These are phyloP conservation scores for Embiotoca jacksoni DNA, from an alignment of 2,113 vertebrate genomes.

Conservation along the genomic window DNA sequence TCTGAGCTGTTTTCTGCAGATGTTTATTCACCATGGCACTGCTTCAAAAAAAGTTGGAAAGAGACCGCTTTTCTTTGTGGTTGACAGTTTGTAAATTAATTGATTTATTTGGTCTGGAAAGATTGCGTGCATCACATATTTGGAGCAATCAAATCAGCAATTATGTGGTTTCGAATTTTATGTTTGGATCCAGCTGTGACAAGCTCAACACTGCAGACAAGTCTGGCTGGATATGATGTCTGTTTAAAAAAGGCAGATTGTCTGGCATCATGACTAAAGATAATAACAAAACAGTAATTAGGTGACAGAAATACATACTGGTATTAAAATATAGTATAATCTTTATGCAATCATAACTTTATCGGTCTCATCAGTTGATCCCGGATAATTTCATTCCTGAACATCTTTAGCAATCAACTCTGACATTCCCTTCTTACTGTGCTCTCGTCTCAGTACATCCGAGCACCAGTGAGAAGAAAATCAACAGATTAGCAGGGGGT, in stretches of 20 bases:
- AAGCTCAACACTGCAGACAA: conserved; percentile 56
- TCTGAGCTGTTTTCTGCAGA: conserved; percentile 68
- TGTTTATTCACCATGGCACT: conserved; percentile 69
- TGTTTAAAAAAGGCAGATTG: conserved; percentile 40
- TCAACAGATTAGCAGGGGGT: conserved; percentile 47
- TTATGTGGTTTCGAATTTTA: conserved; percentile 74
- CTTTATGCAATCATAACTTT: not conserved
- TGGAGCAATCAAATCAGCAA: conserved; percentile 73
- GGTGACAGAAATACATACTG: conserved; percentile 19
- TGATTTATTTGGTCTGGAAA: conserved; percentile 70
- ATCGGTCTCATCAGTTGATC: not conserved
- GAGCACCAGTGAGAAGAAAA: conserved; percentile 23
- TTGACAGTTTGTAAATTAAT: conserved; percentile 72
- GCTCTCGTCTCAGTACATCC: conserved; percentile 6
- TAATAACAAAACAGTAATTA: conserved; percentile 39
- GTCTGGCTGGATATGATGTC: conserved; percentile 55
- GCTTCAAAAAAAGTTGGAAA: conserved; percentile 57
- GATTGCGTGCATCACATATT: conserved; percentile 70
- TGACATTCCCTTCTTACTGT: conserved; percentile 8
- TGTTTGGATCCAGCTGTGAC: conserved; percentile 72
- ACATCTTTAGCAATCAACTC: conserved; percentile 19
- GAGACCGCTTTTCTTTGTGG: conserved; percentile 46
- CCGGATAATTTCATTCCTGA: conserved; percentile 8
- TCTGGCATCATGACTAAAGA: conserved; percentile 42
- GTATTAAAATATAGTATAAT: conserved; percentile 12